A percentile compares a stretch with the other conserved stretches of the same genome.
Evolutionary conservation across 2,797 vertebrate species (phyloP).

Genomic region (Enteromius unitaeniatus): DNA sequence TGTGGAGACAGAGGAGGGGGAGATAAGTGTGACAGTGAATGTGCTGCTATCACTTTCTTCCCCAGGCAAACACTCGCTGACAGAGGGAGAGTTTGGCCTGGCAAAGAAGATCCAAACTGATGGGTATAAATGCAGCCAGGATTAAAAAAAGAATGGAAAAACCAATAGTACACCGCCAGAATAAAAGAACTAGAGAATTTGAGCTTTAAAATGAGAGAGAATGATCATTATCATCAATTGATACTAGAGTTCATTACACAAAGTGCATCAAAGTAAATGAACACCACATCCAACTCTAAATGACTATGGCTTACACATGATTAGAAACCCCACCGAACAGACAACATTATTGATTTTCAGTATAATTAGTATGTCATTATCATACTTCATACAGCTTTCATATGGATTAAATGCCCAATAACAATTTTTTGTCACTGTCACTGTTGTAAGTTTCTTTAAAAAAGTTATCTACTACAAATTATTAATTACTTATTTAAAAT

Average conservation of each 20-base stretch:
- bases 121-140: constrained; percentile 14
- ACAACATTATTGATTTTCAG: neutral
- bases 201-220: neutral
- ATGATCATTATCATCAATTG: constrained; percentile 25
- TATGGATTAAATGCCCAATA: neutral
- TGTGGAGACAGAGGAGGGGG: neutral
- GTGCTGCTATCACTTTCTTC: constrained; percentile 42
- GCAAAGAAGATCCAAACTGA: constrained; percentile 37
- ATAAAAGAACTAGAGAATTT: neutral
- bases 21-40: constrained; percentile 31
- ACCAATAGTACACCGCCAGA: neutral
- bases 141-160: constrained; percentile 2
- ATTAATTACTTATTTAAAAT: neutral
- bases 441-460: neutral
- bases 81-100: constrained; percentile 22
- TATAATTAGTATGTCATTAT: neutral
- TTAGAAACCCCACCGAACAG: constrained; percentile 8
- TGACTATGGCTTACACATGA: neutral
- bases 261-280: constrained; percentile 24
- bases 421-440: neutral
- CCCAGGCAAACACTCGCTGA: constrained; percentile 31
- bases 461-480: neutral
- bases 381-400: neutral
- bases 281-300: neutral
- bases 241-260: constrained; percentile 43